phyloP scores from a whole-genome alignment of 1,140 invertebrate genomes.

The Drosophila aff. region DNA sequence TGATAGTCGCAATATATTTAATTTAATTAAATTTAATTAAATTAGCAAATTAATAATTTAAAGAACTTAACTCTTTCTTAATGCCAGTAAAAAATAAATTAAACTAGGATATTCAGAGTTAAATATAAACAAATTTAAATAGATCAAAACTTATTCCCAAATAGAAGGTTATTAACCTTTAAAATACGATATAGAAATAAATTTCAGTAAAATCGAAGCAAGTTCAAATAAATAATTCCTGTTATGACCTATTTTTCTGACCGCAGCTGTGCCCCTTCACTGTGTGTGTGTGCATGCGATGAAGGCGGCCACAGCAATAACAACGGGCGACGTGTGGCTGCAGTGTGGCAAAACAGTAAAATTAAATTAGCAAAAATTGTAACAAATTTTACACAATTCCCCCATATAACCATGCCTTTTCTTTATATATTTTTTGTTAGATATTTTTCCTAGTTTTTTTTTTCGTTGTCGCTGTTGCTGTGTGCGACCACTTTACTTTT shows the following conservation, averaged over 20 bases:
- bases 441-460: slow-evolving; percentile 1
- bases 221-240: background rate
- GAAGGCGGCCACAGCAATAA: slow-evolving; percentile 26
- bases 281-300: slow-evolving; percentile 30
- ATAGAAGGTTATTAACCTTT: too few relatives aligned
- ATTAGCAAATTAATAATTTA: too few relatives aligned
- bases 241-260: background rate
- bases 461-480: background rate
- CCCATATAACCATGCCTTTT: background rate
- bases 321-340: slow-evolving; percentile 5
- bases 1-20: too few relatives aligned
- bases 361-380: slow-evolving; percentile 75
- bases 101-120: too few relatives aligned
- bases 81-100: too few relatives aligned
- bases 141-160: too few relatives aligned
- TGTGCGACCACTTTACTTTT: slow-evolving; percentile 23
- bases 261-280: background rate
- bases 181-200: too few relatives aligned
- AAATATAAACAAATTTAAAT: too few relatives aligned
- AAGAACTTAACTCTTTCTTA: too few relatives aligned
- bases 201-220: too few relatives aligned
- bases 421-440: background rate
- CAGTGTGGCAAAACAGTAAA: slow-evolving; percentile 51
- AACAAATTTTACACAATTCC: slow-evolving; percentile 48
- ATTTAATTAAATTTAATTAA: too few relatives aligned